Conservation (phyloP, 2,888 invertebrate genomes). For the Allygus modestus region DNA sequence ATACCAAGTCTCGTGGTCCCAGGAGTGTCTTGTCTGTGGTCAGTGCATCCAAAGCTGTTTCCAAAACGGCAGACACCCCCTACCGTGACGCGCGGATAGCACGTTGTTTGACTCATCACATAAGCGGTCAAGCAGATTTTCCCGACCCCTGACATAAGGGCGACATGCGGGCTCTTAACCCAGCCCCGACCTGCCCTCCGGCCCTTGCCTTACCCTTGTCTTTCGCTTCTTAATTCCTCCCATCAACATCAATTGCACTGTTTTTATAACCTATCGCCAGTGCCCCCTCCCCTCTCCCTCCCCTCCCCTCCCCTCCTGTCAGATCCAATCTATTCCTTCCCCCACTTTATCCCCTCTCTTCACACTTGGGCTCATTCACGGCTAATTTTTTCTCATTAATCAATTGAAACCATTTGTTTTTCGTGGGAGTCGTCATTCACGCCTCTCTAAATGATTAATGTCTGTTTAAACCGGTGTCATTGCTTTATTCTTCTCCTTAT, state of each 20-base stretch:
- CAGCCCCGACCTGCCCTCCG: neutral
- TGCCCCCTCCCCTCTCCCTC: neutral
- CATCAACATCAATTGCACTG: conserved; percentile 49
- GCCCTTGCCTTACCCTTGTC: neutral
- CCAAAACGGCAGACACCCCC: too few relatives aligned
- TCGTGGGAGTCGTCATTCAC: conserved; percentile 34
- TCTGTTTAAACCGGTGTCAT: conserved; percentile 22
- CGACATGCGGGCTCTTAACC: conserved; percentile 15
- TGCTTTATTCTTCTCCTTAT: conserved; percentile 11
- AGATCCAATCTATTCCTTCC: conserved; percentile 18
- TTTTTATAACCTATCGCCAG: conserved; percentile 26
- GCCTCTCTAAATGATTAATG: conserved; percentile 34
- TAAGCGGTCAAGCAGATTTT: too few relatives aligned
- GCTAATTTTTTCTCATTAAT: conserved; percentile 59
- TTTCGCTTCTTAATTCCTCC: conserved; percentile 37
- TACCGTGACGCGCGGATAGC: too few relatives aligned
- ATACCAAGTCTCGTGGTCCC: too few relatives aligned
- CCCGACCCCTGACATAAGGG: neutral
- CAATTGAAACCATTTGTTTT: conserved; percentile 59
- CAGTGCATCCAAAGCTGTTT: too few relatives aligned
- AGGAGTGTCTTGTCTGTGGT: too few relatives aligned
- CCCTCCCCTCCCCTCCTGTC: neutral
- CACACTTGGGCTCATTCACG: conserved; percentile 51
- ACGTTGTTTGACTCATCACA: too few relatives aligned
- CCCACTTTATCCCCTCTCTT: conserved; percentile 19